phyloP scores from a whole-genome alignment of 2,113 vertebrate genomes.

The Zosterops japonicus region DNA sequence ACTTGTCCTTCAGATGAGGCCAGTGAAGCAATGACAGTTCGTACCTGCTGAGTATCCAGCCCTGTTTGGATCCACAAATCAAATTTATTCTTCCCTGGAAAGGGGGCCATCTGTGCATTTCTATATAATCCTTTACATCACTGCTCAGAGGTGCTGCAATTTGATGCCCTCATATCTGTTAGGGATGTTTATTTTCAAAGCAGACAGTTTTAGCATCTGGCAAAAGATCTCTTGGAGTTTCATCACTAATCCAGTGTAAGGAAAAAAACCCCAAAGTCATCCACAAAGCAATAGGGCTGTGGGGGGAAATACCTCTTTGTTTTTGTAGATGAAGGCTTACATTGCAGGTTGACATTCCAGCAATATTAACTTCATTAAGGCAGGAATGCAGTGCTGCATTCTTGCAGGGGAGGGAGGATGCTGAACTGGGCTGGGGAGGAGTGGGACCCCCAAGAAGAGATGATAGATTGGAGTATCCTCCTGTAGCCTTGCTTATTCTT shows the following conservation, averaged over 20 bases:
- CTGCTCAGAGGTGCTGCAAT: neutral
- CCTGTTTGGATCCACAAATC: neutral
- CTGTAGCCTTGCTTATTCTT: neutral
- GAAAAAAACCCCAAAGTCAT: neutral
- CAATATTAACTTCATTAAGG: slow-evolving; percentile 89
- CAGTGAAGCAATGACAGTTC: neutral
- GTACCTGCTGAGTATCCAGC: neutral
- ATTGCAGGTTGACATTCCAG: slow-evolving; percentile 77
- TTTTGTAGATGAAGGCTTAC: slow-evolving; percentile 77
- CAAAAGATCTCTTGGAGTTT: neutral
- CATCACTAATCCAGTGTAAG: neutral
- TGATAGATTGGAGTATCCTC: neutral
- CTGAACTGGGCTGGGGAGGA: neutral
- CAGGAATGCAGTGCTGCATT: slow-evolving; percentile 82
- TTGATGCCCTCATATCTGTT: neutral
- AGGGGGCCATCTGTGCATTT: neutral
- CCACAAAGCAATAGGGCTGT: neutral
- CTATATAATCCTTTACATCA: neutral
- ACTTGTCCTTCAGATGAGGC: neutral
- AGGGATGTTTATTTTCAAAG: neutral
- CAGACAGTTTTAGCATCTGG: neutral
- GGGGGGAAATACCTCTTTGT: slow-evolving; percentile 65
- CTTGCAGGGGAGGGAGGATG: slow-evolving; percentile 54
- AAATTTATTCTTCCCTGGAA: neutral
- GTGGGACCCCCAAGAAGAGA: neutral